Evolutionary conservation across 2,113 vertebrate genomes (phyloP).

Genomic region (Cynocephalus volans): DNA sequence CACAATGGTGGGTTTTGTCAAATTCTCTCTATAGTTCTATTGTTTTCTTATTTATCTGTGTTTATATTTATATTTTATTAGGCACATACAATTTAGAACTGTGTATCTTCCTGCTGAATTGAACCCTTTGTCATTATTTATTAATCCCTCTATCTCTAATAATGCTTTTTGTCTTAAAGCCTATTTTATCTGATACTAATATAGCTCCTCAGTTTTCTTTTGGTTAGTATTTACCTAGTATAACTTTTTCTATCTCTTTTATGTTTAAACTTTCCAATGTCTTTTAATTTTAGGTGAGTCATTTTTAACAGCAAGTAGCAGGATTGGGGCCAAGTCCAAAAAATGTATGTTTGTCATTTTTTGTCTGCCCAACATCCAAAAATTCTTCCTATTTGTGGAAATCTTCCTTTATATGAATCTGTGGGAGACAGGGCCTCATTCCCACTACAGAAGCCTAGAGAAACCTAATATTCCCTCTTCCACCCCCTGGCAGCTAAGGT

Average conservation of each 20-base stretch:
- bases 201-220: conserved; percentile 12
- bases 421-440: conserved; percentile 28
- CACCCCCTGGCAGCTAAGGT: not conserved
- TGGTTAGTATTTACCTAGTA: not conserved
- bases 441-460: not conserved
- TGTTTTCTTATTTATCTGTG: conserved; percentile 20
- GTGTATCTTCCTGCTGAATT: not conserved
- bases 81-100: not conserved
- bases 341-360: not conserved
- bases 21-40: conserved; percentile 4
- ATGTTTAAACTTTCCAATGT: not conserved
- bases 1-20: not conserved
- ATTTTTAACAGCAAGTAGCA: not conserved
- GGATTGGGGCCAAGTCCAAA: not conserved
- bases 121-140: not conserved
- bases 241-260: not conserved
- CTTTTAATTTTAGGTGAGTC: conserved; percentile 22
- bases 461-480: not conserved
- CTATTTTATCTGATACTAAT: conserved; percentile 25
- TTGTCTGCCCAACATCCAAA: not conserved
- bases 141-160: not conserved
- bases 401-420: not conserved
- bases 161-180: not conserved
- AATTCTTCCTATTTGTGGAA: not conserved
- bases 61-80: conserved; percentile 13